phyloP scores from a whole-genome alignment of 2,888 invertebrate genomes.

The Caenorhabditis japonica region DNA sequence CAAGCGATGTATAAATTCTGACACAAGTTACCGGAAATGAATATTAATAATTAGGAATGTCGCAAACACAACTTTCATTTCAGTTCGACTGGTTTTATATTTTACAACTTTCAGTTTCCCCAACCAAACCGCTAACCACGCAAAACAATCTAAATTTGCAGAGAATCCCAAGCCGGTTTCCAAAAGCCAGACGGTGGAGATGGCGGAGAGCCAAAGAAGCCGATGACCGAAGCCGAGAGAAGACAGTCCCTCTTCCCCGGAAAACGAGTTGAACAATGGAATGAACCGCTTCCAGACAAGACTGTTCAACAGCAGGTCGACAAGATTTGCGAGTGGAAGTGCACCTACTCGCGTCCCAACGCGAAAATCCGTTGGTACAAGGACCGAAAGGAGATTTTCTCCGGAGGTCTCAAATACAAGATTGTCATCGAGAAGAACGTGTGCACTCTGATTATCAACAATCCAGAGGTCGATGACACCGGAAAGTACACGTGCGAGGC shows the following conservation, averaged over 20 bases:
- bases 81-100: conserved; percentile 16
- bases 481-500: conserved; percentile 97
- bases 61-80: conserved; percentile 28
- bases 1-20: no score
- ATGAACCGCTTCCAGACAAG: conserved; percentile 69
- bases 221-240: conserved; percentile 63
- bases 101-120: neutral
- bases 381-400: conserved; percentile 77
- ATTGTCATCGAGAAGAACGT: conserved; percentile 92
- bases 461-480: conserved; percentile 92
- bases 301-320: conserved; percentile 82
- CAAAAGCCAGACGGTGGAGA: conserved; percentile 38
- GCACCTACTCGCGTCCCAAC: conserved; percentile 95
- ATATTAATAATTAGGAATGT: no score
- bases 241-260: conserved; percentile 74
- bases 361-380: conserved; percentile 79
- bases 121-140: neutral
- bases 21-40: no score
- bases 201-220: conserved; percentile 37
- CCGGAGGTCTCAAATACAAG: conserved; percentile 89
- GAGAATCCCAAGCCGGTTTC: conserved; percentile 54
- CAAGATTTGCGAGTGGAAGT: conserved; percentile 92
- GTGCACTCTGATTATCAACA: conserved; percentile 89
- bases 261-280: conserved; percentile 76
- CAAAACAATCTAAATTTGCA: conserved; percentile 8